These are phyloP conservation scores for Acropternis orthonyx DNA, from an alignment of 2,797 vertebrate genomes.

Conservation along the genomic window DNA sequence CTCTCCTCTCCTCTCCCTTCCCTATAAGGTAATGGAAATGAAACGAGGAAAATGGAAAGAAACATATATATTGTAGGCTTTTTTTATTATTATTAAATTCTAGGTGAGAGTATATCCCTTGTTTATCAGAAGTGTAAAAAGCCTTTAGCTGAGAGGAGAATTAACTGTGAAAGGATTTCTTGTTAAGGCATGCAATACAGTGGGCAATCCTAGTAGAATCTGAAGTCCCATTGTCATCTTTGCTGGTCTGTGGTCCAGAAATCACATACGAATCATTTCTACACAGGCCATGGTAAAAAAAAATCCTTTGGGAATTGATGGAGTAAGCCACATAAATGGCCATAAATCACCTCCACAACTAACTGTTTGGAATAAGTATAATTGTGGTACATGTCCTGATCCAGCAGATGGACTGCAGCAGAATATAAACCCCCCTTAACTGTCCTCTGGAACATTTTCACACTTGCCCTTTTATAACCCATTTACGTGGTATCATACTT, in stretches of 20 bases:
- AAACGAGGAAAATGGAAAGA: too few relatives aligned
- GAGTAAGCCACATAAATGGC: neutral
- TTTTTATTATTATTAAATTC: too few relatives aligned
- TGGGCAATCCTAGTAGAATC: neutral
- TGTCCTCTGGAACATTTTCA: neutral
- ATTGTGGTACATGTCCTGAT: neutral
- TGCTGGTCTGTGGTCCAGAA: neutral
- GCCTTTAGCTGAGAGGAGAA: too few relatives aligned
- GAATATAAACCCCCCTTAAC: neutral
- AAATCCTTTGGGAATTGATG: neutral
- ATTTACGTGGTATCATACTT: neutral
- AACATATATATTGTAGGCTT: too few relatives aligned
- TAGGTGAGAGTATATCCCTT: neutral
- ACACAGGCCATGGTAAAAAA: neutral
- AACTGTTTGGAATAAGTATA: neutral
- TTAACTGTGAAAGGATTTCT: too few relatives aligned
- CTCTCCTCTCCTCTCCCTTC: too few relatives aligned
- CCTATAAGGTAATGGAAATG: too few relatives aligned
- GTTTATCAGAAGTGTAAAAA: neutral
- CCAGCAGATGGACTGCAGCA: neutral
- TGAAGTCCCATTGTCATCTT: neutral
- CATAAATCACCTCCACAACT: neutral
- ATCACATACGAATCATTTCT: neutral
- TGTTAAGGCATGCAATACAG: neutral
- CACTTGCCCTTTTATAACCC: neutral